Conservation (phyloP, 2,113 vertebrate species). For the Nanorana parkeri region DNA sequence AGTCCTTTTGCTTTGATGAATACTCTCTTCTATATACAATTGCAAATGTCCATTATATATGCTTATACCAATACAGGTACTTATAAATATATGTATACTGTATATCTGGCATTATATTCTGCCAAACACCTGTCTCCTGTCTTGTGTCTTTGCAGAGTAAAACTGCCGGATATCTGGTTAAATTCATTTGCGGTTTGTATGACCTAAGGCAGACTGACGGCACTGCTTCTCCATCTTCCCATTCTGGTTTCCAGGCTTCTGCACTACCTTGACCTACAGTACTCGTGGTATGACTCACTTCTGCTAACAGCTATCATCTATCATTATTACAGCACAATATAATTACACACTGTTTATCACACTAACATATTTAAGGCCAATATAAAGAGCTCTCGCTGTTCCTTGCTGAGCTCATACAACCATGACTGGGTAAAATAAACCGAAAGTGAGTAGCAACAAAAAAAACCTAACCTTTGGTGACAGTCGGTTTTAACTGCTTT, state of each 20-base stretch:
- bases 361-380: constrained; percentile 3
- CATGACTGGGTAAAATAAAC: constrained; percentile 5
- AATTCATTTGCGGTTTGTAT: neutral
- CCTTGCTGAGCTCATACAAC: neutral
- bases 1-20: too few relatives aligned
- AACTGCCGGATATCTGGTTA: neutral
- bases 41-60: too few relatives aligned
- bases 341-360: constrained; percentile 27
- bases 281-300: constrained; percentile 23
- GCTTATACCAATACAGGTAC: too few relatives aligned
- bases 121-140: neutral
- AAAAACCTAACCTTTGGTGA: neutral
- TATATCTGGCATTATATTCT: neutral
- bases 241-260: constrained; percentile 1
- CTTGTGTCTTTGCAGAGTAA: constrained; percentile 2
- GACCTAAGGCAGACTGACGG: neutral
- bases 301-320: neutral
- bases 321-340: constrained; percentile 11
- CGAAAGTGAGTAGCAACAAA: neutral
- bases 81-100: too few relatives aligned
- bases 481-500: too few relatives aligned
- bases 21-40: too few relatives aligned
- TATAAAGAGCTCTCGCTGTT: neutral
- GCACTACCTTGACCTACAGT: constrained; percentile 22
- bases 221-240: neutral